Base-by-base conservation (phyloP, 2,113 vertebrate genomes). In the Hydrochoerus hydrochaeris region DNA sequence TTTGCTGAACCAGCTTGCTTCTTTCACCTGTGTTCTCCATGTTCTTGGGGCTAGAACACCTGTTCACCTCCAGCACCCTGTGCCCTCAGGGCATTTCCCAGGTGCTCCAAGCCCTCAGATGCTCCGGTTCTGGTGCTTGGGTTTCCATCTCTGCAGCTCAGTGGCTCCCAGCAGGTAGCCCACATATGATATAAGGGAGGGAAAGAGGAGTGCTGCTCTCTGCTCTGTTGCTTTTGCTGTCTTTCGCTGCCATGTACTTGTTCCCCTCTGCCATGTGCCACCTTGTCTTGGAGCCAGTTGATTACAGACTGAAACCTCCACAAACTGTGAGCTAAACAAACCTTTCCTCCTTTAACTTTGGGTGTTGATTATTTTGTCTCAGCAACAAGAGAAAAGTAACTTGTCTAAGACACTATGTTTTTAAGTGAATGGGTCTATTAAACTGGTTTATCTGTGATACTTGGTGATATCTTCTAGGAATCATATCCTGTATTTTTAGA, bases 381-480 rank as follows among this genome's bases (percentile, higher is more conserved):
- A 69, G 65, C 65, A 67, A 67, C 65, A 35, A 67, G 32, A 67
- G 65, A 35, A 67, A 67, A 35, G 14, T 67, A 67, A 65, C 13
- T 52, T 52, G 49, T 52, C 49, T 32, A 67, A 5, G 24, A 35
- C 32, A 67, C 7, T 67, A 67, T 73, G 4, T 88, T 91, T 94
- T 94, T 30, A 95, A 71, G 71, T 89, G 32, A 92, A 41, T 85
- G 58, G 81, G 11, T 75, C 81, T 78, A 41, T 89, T 95, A 78
- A 92, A 77, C 12, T 95, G 32, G 49, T 22, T 82, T 69, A 58
- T 85, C 19, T 32, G 38, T 96, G 60, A 91, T 49, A 41, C 22
- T 71, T 89, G 20, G 49, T 85, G 90, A 88, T 63, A 26, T 26
- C 57, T 46, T 91, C 8, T 91, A 58, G 28, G 24, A 92, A 35